These are phyloP conservation scores for Tetranychus piercei DNA, from an alignment of 2,888 invertebrate species.

Conservation along the genomic window DNA sequence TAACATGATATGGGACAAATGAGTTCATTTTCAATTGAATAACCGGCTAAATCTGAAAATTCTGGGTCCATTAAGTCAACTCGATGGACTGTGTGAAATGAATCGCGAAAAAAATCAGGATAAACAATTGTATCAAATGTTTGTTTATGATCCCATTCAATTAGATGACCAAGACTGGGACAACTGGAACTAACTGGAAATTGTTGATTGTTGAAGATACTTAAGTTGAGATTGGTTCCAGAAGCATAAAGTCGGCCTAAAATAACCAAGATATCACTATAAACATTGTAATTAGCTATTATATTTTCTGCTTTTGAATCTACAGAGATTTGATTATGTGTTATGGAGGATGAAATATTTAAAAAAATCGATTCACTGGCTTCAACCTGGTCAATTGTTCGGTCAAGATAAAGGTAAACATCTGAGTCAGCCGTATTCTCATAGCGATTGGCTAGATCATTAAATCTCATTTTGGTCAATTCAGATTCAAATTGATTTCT, in stretches of 20 bases:
- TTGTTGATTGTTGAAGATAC: constrained; percentile 46
- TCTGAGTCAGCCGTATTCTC: no score
- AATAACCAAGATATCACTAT: not conserved
- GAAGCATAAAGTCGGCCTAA: constrained; percentile 58
- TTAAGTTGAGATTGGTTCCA: constrained; percentile 55
- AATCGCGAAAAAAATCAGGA: constrained; percentile 17
- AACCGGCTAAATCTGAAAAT: constrained; percentile 49
- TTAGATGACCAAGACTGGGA: constrained; percentile 63
- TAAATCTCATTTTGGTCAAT: no score
- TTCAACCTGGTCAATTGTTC: no score
- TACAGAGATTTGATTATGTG: no score
- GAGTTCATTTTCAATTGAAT: constrained; percentile 38
- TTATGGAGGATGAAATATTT: no score
- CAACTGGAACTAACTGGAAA: constrained; percentile 80
- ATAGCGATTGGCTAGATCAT: no score
- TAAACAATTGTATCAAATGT: constrained; percentile 70
- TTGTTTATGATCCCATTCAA: constrained; percentile 78
- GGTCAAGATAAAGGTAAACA: no score
- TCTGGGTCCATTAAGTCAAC: constrained; percentile 38
- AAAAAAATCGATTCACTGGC: no score
- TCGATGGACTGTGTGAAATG: not conserved
- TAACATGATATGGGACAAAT: constrained; percentile 39
- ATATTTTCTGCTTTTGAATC: no score
- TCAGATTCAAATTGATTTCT: no score
- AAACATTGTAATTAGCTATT: not conserved